Evolutionary conservation across 2,888 invertebrate genomes (phyloP).

Genomic region (Agonopterix heracliana): DNA sequence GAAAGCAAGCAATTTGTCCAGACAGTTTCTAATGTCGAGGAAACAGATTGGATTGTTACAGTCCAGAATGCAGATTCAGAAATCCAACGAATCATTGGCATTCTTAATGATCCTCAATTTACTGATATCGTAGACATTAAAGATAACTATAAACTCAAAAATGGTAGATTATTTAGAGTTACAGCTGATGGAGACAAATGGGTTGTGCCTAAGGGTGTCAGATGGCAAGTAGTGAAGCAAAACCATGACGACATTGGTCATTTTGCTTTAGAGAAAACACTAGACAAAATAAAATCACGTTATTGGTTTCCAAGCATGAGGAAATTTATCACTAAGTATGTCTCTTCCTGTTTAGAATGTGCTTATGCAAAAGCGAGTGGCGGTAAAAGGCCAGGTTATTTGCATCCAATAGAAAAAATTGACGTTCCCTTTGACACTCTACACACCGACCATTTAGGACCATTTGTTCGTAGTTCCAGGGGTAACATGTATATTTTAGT

Average conservation of each 20-base stretch:
- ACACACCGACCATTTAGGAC: slow-evolving; percentile 9
- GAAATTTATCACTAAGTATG: slow-evolving; percentile 11
- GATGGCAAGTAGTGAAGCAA: slow-evolving; percentile 6
- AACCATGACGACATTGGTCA: slow-evolving; percentile 15
- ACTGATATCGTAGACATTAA: slow-evolving; percentile 7
- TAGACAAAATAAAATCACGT: no score
- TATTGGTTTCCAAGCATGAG: slow-evolving; percentile 17
- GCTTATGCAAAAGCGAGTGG: slow-evolving; percentile 9
- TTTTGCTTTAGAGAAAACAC: slow-evolving; percentile 12
- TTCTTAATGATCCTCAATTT: slow-evolving; percentile 9
- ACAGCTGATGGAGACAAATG: slow-evolving; percentile 7
- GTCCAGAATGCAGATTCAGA: slow-evolving; percentile 12
- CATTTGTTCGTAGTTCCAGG: slow-evolving; percentile 3
- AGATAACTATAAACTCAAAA: slow-evolving; percentile 7
- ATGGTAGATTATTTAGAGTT: slow-evolving; percentile 6
- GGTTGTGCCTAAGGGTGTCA: slow-evolving; percentile 12
- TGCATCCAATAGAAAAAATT: slow-evolving; percentile 6
- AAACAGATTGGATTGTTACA: slow-evolving; percentile 9
- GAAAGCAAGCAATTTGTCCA: neutral
- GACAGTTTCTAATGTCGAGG: neutral
- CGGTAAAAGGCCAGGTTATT: slow-evolving; percentile 6
- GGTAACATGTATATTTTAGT: slow-evolving; percentile 7
- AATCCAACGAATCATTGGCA: slow-evolving; percentile 10
- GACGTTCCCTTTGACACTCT: slow-evolving; percentile 3
- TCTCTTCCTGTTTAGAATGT: slow-evolving; percentile 13